Base-by-base conservation (phyloP, 53 echinoderm and acorn worm genomes). In the Mesocentrotus franciscanus region DNA sequence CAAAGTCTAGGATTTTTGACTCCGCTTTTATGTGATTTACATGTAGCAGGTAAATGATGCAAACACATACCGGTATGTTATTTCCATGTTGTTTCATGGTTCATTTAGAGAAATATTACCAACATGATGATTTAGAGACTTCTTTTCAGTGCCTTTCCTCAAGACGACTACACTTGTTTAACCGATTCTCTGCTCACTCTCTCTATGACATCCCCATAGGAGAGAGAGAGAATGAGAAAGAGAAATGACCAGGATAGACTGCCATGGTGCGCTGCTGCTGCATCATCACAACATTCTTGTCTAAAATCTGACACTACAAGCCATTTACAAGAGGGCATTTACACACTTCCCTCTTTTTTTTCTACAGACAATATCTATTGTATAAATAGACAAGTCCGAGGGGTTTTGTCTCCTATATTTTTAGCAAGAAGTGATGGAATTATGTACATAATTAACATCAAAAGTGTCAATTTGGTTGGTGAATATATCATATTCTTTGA, bases 141-240 rank as follows among this genome's bases (percentile, higher is more conserved):
- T 81, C 8, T 81, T 81, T 81, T 81, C 81, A 81, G 81, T 81
- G 81, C 81, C 81, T 81, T 81, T 81, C 81, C 42, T 39, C 17
- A 39, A 42, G 42, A 36, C 18, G 9, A 42, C 18, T 42, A 18
- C 22, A 18, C 18, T 39, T 39, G 16, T 36, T 81, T 0, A 81
- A 81, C 9, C 18, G 18, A 81, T 42, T 39, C 36, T 81, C 81
- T 81, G 8, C 20, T 81, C 22, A 76, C 81, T 42, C 81, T 81
- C 33, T 71, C n/a, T 71, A 7, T 20, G 1, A n/a, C 16, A 71
- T n/a, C 24, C 24, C 68, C 1, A 27, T 24, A 26, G 14, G 13
- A 0, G 30, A 78, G 78, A 78, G 78, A 78, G 34, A 14, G 29
- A 76, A n/a, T 9, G 9, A 33, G 8, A 78, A 33, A 64, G 6